Base-by-base conservation (phyloP, 1,140 invertebrate genomes). In the Dryas iulia region DNA sequence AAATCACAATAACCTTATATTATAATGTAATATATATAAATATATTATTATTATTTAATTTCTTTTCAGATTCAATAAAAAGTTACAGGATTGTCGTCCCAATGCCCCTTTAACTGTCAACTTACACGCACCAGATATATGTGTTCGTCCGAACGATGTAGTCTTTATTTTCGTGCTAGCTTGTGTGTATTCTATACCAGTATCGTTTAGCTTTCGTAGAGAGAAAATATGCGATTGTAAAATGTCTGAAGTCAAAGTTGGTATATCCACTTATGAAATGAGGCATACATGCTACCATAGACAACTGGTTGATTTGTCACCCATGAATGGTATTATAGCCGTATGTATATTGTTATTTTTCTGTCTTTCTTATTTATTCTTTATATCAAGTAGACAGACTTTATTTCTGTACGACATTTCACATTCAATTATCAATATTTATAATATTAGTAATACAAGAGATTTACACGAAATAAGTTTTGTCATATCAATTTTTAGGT, bases 191-290 rank as follows among this genome's bases (percentile, higher is more conserved):
- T 30, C 60, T 1, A 81, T 75, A 0, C 77, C 79, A 0, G 87
- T 89, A 0, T 57, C 82, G 2, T 92, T 88, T 81, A 87, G 71
- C 60, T 39, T 92, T 25, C 72, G 82, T 0, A 76, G 91, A 33
- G 85, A 86, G 61, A 90, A 92, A 68, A 86, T 92, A 71, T 92
- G 91, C 66, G 83, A 91, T 14, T 92, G 91, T 30, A 76, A 83
- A 28, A 89, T 91, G 86, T 70, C 87, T 0, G 81, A 90, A 57
- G 84, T 90, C 0, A 72, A 87, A 72, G 69, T 80, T 2, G 89
- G 87, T 10, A 89, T 87, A 33, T 91, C 89, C 0, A 82, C 77
- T 1, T 91, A 82, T 23, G 86, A 86, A 61, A 86, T 85, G 88
- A 79, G 79, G 25, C 89, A 91, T 59, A 84, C 74, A 0, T 91